Base-by-base conservation (phyloP, 2,797 vertebrate genomes). In the Darevskia nairensis region DNA sequence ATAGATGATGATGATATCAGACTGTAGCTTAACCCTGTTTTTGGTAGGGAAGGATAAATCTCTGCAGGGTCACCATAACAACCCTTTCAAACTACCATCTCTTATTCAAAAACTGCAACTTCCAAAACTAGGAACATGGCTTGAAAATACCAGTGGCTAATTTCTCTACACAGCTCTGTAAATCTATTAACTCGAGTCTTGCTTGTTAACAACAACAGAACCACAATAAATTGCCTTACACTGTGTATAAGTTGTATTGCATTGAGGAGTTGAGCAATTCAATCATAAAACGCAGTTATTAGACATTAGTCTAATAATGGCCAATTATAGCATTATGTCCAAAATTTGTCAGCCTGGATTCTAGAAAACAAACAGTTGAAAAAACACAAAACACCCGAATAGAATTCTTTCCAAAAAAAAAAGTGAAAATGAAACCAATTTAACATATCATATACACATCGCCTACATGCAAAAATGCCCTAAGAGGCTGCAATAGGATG, bases 71-170 rank as follows among this genome's bases (percentile, higher is more conserved):
- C 46, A 94, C 84, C 79, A 88, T 90, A 93, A 88, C 91, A 91
- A 95, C 94, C 64, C 91, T 86, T 90, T 93, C 95, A 90, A 95
- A 92, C 91, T 91, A 90, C 81, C 91, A 92, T 23, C 59, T 23
- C 59, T 61, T 21, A 19, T 61, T 61, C 59, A 61, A 61, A 61
- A 61, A 61, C 59, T 61, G 21, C 17, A 61, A 61, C 21, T 23
- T 61, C 59, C 17, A 23, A 61, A 61, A 61, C 59, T 61, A 61
- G 23, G 59, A 61, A 61, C 59, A 61, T 61, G 2, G 17, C 17
- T 90, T 75, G 72, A 21, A 23, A 80, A 19, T 32, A 75, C 82
- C 89, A 89, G 76, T 82, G 75, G 80, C 21, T 35, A 86, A 82
- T 89, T 88, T 83, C 27, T 1, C 0, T n/a, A 87, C 78, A 69